A percentile compares a stretch with the other conserved stretches of the same genome.
These are phyloP conservation scores for Clarias fuscus DNA, from an alignment of 2,797 vertebrate genomes.

Conservation along the genomic window DNA sequence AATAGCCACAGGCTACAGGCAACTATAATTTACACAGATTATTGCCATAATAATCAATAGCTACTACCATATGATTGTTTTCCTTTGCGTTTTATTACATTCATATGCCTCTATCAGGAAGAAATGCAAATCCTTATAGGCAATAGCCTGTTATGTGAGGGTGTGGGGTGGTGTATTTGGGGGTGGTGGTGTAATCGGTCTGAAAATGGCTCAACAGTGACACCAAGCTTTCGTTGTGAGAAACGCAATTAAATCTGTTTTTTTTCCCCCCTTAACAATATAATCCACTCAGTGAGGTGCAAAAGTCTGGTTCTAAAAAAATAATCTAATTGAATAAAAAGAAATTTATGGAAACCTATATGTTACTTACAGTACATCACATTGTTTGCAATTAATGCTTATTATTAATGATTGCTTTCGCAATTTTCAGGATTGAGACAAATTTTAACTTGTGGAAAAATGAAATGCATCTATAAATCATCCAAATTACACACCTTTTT, in stretches of 20 bases:
- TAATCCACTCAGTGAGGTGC: background rate
- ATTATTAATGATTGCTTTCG: background rate
- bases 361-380: background rate
- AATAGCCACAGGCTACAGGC: background rate
- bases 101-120: constrained; percentile 26
- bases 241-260: constrained; percentile 11
- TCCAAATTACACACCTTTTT: background rate
- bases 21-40: constrained; percentile 24
- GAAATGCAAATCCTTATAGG: constrained; percentile 34
- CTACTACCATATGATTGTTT: constrained; percentile 33
- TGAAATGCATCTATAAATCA: background rate
- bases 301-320: background rate
- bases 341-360: background rate
- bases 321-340: background rate
- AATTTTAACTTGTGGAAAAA: background rate
- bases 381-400: background rate
- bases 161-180: background rate
- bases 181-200: background rate
- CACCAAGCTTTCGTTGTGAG: constrained; percentile 63
- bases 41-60: constrained; percentile 24
- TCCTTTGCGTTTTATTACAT: constrained; percentile 38
- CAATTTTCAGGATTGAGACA: background rate
- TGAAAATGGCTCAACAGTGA: constrained; percentile 70
- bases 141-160: background rate
- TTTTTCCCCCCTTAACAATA: background rate